Percentiles rank a stretch among this genome's conserved stretches.
phyloP scores from a whole-genome alignment of 2,797 vertebrate species.

The Chanos chanos region DNA sequence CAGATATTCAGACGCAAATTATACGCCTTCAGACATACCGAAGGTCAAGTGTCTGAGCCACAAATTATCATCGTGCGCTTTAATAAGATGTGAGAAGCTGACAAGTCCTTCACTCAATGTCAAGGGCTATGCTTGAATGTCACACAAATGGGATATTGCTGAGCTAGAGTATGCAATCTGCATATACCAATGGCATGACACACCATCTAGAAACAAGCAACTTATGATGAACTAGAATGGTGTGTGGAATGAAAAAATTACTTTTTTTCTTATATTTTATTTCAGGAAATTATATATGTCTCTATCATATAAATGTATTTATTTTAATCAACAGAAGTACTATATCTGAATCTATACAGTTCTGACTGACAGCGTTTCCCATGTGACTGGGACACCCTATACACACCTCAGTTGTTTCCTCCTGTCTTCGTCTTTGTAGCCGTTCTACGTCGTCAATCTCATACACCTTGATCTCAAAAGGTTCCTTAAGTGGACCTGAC shows the following conservation, averaged over 20 bases:
- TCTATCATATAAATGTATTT: too few species aligned
- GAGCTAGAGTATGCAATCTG: conserved; percentile 33
- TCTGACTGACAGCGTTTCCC: neutral
- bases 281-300: too few species aligned
- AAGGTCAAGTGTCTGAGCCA: conserved; percentile 66
- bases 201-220: conserved; percentile 1
- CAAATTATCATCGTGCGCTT: conserved; percentile 57
- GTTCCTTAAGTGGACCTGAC: conserved; percentile 89
- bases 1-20: conserved; percentile 53
- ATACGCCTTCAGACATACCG: conserved; percentile 58
- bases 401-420: conserved; percentile 65
- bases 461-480: conserved; percentile 99
- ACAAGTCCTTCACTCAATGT: conserved; percentile 58
- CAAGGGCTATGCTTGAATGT: conserved; percentile 36
- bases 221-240: neutral
- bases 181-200: conserved; percentile 31
- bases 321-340: too few species aligned
- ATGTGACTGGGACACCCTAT: conserved; percentile 25
- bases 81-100: conserved; percentile 61
- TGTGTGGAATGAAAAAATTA: neutral
- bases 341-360: neutral
- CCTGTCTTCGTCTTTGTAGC: conserved; percentile 76
- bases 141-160: conserved; percentile 48
- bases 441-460: conserved; percentile 97
- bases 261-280: too few species aligned